Evolutionary conservation across 2,797 vertebrate genomes (phyloP), one percentile per base, ranked within the genome.

Genomic region (Macrochelys suwanniensis): DNA sequence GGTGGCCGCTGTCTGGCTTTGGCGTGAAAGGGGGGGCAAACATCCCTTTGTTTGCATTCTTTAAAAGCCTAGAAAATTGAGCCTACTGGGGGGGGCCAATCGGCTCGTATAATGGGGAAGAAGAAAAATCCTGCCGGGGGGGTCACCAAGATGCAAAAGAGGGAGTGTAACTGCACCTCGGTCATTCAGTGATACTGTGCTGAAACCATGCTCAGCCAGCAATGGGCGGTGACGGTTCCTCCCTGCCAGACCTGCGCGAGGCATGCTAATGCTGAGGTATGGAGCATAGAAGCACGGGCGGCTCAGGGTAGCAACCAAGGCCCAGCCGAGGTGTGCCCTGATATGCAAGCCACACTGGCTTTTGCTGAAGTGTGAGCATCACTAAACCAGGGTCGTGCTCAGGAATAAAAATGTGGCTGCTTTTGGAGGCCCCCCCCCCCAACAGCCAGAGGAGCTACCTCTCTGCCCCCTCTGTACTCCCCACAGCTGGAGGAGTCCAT

Each of bases 11-110:
- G 5, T 90, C 84, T 51, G 45, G 31, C 13, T 3, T 4, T 19
- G n/a, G 37, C 13, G 56, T 42, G 59, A 83, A 25, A 50, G 10
- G 10, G 4, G 5, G 45, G 89, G 23, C 31, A 89, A 45, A 94
- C 5, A 51, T 11, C 8, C 31, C 26, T 42, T 28, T 7, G 11
- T 51, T 37, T 13, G 3, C 3, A 0, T 37, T 54, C 15, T 42
- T 82, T 47, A 13, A 37, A 65, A 68, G 80, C 49, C 2, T 47
- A 45, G 51, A 71, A 6, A 31, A 31, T 2, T 42, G 19, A 37
- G n/a, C 11, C 21, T 37, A 56, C 21, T 7, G 42, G 0, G 56
- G 23, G 23, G 53, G 47, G 79, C 9, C 50, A 87, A 65, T 21
- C 25, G 2, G 33, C 3, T 53, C 11, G 19, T 81, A 6, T 54